phyloP scores from a whole-genome alignment of 2,888 invertebrate species.

The Epistrophe grossulariae region DNA sequence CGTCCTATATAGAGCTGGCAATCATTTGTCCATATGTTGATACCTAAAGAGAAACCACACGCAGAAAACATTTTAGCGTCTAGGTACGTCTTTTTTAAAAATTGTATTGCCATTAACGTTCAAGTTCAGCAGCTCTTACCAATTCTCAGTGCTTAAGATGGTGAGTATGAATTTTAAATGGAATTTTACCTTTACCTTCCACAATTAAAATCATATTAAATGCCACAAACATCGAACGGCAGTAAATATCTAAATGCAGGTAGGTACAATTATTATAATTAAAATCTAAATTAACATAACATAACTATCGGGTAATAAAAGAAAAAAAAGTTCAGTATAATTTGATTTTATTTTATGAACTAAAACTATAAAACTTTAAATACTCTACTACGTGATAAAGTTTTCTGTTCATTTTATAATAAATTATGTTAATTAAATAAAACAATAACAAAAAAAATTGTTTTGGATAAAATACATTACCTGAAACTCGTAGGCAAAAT shows the following conservation, averaged over 20 bases:
- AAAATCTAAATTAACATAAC: background rate
- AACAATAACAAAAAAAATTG: background rate
- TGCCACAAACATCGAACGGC: background rate
- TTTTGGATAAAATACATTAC: conserved; percentile 83
- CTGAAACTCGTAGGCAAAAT: conserved; percentile 88
- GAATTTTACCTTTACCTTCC: background rate
- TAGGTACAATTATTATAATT: background rate
- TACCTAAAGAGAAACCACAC: too few species aligned
- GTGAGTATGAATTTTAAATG: too few species aligned
- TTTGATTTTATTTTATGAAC: too few species aligned
- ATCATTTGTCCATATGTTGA: too few species aligned
- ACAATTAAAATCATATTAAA: background rate
- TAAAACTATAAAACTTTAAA: conserved; percentile 3
- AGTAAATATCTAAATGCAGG: background rate
- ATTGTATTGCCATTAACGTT: too few species aligned
- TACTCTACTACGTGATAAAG: background rate
- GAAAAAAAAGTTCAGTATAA: background rate
- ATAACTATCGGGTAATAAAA: background rate
- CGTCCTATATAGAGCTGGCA: too few species aligned
- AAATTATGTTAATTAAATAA: background rate
- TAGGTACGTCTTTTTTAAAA: too few species aligned
- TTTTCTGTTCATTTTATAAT: conserved; percentile 28
- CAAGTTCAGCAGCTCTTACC: background rate
- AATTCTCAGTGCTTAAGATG: background rate
- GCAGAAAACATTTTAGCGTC: too few species aligned